A percentile compares a stretch with the other conserved stretches of the same genome.
These are phyloP conservation scores for Lophotis ruficrista DNA, from an alignment of 2,113 vertebrate species.

Conservation along the genomic window DNA sequence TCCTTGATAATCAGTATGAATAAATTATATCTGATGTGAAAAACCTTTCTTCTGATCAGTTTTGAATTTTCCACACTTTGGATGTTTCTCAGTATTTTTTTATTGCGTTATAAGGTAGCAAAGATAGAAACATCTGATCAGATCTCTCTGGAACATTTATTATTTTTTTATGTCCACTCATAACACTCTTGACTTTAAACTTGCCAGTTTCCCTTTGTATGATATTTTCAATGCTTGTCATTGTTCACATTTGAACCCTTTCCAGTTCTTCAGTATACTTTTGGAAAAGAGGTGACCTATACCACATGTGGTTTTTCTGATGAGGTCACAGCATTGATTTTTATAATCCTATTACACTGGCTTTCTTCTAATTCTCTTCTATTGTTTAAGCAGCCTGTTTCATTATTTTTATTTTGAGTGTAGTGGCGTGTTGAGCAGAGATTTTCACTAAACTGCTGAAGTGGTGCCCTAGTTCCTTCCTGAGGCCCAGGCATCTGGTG, in stretches of 20 bases:
- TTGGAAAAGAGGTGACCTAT: neutral
- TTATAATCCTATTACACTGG: neutral
- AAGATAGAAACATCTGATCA: neutral
- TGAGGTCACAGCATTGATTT: neutral
- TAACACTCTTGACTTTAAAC: neutral
- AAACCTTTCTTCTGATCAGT: neutral
- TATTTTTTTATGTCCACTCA: neutral
- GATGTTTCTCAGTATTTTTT: neutral
- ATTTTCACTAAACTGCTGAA: neutral
- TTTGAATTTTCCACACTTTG: neutral
- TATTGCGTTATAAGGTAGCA: neutral
- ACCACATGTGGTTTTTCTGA: neutral
- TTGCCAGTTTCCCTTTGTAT: neutral
- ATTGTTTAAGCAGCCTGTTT: neutral
- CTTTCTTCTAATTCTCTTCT: neutral
- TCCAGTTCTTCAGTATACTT: neutral
- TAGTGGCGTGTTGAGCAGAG: neutral
- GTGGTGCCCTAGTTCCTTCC: neutral
- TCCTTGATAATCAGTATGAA: neutral
- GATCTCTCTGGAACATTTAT: neutral
- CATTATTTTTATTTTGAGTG: neutral
- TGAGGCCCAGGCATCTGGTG: neutral
- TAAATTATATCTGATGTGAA: neutral
- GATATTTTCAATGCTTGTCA: neutral
- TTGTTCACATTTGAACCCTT: neutral